Conservation (phyloP, 53 echinoderm and acorn worm genomes). For the Mesocentrotus franciscanus region DNA sequence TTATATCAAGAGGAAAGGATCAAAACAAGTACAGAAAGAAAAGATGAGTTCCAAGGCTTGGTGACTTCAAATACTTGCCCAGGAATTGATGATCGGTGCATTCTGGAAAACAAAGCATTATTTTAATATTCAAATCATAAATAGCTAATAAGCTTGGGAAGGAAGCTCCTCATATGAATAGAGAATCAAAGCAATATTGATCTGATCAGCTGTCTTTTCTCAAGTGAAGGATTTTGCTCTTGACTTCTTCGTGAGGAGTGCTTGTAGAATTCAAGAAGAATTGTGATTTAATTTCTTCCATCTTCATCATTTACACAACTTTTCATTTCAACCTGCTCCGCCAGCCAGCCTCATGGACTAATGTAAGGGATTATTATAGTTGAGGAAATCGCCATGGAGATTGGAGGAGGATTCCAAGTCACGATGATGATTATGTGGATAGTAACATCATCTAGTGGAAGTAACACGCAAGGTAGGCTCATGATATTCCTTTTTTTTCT, state of each 20-base stretch:
- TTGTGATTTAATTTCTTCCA: background rate
- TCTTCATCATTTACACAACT: background rate
- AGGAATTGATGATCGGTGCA: background rate
- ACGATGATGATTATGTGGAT: conserved; percentile 40
- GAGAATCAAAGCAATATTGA: background rate
- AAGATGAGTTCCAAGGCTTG: background rate
- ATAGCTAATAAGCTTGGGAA: background rate
- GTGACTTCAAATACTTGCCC: background rate
- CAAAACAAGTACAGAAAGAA: background rate
- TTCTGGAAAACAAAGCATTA: background rate
- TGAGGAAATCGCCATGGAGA: conserved; percentile 54
- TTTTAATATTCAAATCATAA: background rate
- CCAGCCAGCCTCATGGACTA: conserved; percentile 12
- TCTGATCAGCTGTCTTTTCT: background rate
- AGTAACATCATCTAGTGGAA: background rate
- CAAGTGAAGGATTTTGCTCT: background rate
- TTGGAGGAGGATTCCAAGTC: conserved; percentile 14
- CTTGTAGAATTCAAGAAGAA: conserved; percentile 8
- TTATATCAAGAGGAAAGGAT: background rate
- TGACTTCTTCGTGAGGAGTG: background rate
- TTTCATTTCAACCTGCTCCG: background rate
- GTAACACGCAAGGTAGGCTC: conserved; percentile 49
- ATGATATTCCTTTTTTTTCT: background rate
- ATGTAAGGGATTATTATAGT: conserved; percentile 53
- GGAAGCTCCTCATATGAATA: background rate